phyloP scores from a whole-genome alignment of 2,113 vertebrate genomes.

The Maccullochella peelii region DNA sequence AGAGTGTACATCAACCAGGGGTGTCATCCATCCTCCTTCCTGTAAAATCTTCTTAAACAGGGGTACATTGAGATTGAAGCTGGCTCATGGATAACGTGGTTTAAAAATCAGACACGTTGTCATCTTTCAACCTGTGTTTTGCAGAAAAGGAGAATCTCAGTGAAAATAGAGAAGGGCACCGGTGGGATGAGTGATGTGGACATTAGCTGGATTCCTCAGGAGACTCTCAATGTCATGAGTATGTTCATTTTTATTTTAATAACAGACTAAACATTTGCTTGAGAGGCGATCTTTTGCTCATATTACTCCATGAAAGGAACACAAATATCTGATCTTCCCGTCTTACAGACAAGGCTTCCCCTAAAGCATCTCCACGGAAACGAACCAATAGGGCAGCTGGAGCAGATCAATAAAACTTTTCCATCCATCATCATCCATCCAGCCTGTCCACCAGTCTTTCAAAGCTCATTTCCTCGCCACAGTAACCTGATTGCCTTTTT shows the following conservation, averaged over 20 bases:
- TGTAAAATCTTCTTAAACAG: not conserved
- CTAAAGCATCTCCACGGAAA: slow-evolving; percentile 84
- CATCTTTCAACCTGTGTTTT: slow-evolving; percentile 39
- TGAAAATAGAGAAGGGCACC: slow-evolving; percentile 85
- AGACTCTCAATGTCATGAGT: slow-evolving; percentile 87
- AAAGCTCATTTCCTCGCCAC: slow-evolving; percentile 35
- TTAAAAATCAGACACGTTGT: not conserved
- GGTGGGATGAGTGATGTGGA: slow-evolving; percentile 81
- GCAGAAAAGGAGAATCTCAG: slow-evolving; percentile 80
- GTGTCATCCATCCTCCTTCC: not conserved
- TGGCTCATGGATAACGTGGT: not conserved
- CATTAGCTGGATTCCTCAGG: slow-evolving; percentile 88
- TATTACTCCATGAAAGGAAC: not conserved
- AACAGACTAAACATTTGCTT: not conserved
- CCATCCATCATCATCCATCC: slow-evolving; percentile 29
- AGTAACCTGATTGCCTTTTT: slow-evolving; percentile 24
- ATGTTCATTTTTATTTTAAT: slow-evolving; percentile 51
- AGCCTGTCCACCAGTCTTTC: slow-evolving; percentile 46
- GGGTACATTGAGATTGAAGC: not conserved
- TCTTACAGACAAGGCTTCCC: slow-evolving; percentile 82
- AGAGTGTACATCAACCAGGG: not conserved
- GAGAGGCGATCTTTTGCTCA: not conserved
- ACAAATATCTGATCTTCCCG: slow-evolving; percentile 27
- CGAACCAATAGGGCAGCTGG: slow-evolving; percentile 82
- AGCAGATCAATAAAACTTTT: slow-evolving; percentile 74